Base-by-base conservation (phyloP, 2,113 vertebrate genomes). In the Pheucticus melanocephalus region DNA sequence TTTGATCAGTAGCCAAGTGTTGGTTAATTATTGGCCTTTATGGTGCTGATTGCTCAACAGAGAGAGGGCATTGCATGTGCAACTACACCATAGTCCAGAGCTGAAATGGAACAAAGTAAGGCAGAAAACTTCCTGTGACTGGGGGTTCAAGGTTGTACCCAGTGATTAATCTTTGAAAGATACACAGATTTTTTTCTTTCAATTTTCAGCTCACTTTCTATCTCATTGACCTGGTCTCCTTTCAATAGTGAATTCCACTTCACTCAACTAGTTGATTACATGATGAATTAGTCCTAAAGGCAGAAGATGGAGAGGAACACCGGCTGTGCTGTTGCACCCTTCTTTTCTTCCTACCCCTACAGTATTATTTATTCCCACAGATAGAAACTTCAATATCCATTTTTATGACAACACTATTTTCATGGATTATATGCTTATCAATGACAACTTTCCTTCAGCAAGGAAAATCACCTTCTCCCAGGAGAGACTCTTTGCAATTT, bases 381-480 rank as follows among this genome's bases (percentile, higher is more conserved):
- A 90, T 8, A 86, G 7, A 82, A 86, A 80, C 42, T 68, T 93
- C 56, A 61, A 48, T 33, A 76, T 10, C 33, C 57, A 53, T 84
- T 83, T 78, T 83, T 78, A 81, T n/a, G 31, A 75, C 76, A 94
- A 90, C 27, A 70, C 53, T 80, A 27, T 91, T 82, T 75, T 86
- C 42, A 95, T 35, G 73, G 57, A 86, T 82, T 61, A 92, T 60
- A 22, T 35, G 21, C 56, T 86, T 86, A 92, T 79, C 89, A 97
- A 92, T 39, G 78, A 40, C 54, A 82, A 6, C 56, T 95, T 89
- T 56, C 60, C 68, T 82, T 90, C 92, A 88, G 69, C 13, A 6
- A 76, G 86, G 79, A 90, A 95, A 90, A 97, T 92, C 57, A 88
- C n/a, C 69, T 80, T 89, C 65, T 89, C 71, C 84, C 89, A 70